These are phyloP conservation scores for Clistopyga incitator DNA, from an alignment of 2,888 invertebrate genomes.

Conservation along the genomic window DNA sequence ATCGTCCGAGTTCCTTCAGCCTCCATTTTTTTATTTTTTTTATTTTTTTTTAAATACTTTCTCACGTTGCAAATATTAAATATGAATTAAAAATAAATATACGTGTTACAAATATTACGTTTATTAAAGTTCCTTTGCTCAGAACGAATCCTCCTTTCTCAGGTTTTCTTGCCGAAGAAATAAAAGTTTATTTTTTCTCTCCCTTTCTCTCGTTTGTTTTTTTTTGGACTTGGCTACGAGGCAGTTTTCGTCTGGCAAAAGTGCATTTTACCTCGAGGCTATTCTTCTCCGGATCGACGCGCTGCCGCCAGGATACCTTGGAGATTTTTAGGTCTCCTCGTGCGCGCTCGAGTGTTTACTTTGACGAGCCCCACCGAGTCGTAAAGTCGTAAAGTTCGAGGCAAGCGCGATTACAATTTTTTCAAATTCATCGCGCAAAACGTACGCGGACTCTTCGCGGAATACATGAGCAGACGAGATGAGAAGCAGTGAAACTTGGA, in stretches of 20 bases:
- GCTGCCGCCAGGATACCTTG: constrained; percentile 1
- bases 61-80: no score
- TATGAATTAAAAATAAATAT: no score
- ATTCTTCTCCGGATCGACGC: constrained; percentile 30
- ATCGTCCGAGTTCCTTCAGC: no score
- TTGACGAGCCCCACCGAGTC: constrained; percentile 73
- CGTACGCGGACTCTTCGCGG: constrained; percentile 51
- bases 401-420: constrained; percentile 69
- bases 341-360: constrained; percentile 72
- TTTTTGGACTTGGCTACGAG: not conserved
- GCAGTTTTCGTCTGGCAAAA: constrained; percentile 55
- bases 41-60: no score
- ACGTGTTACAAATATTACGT: no score
- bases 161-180: constrained; percentile 5
- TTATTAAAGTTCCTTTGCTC: not conserved
- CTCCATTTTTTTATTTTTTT: no score
- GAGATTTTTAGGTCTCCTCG: not conserved
- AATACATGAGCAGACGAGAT: constrained; percentile 8
- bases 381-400: constrained; percentile 76
- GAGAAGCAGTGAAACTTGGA: not conserved
- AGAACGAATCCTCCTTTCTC: constrained; percentile 3
- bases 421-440: constrained; percentile 46
- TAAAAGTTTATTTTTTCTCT: no score
- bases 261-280: constrained; percentile 41
- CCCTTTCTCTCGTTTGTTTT: no score